Conservation (phyloP, 2,113 vertebrate genomes). For the Tragelaphus imberbis region DNA sequence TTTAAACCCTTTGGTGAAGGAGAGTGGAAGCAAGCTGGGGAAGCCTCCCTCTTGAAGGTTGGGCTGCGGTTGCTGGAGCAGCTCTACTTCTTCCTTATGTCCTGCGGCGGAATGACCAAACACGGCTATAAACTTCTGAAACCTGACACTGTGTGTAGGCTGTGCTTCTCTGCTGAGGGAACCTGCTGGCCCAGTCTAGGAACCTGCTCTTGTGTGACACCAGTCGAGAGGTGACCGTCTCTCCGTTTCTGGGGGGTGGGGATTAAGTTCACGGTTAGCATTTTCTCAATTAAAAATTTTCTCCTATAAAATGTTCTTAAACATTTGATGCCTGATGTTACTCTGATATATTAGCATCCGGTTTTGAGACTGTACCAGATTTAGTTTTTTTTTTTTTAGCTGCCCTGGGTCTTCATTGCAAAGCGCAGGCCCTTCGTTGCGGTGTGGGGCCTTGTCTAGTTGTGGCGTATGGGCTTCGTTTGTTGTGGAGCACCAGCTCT, state of each 20-base stretch:
- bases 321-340: not conserved
- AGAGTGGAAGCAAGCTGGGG: not conserved
- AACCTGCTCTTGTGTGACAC: not conserved
- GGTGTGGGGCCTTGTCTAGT: not conserved
- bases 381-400: not conserved
- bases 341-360: not conserved
- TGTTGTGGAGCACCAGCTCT: not conserved
- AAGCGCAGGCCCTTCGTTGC: accelerated
- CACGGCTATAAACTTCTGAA: not conserved
- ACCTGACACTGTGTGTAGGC: not conserved
- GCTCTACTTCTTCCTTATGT: not conserved
- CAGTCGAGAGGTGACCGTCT: not conserved
- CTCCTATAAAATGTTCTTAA: not conserved
- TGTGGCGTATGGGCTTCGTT: not conserved
- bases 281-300: not conserved
- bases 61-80: not conserved
- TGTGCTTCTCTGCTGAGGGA: not conserved
- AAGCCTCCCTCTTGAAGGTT: not conserved
- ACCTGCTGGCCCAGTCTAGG: not conserved
- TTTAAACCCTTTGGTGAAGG: not conserved
- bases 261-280: not conserved
- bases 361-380: not conserved
- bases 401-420: not conserved
- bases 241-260: not conserved
- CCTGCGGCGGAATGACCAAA: accelerated